Conservation (phyloP, 2,113 vertebrate genomes). For the Pachycephala philippinensis region DNA sequence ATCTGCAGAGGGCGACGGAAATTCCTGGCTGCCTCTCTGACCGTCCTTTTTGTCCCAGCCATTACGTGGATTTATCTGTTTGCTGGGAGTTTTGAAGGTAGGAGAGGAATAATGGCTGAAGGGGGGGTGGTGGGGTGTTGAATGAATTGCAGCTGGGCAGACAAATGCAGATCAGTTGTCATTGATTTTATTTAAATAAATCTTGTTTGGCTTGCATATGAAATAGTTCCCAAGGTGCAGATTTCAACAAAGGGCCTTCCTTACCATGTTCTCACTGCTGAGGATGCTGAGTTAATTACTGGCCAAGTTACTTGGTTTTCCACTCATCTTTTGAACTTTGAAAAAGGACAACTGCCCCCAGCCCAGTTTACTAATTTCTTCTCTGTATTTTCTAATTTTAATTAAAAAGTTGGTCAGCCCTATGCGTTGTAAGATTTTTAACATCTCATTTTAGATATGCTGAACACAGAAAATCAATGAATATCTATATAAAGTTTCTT, state of each 20-base stretch:
- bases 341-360: neutral
- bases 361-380: neutral
- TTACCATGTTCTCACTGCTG: neutral
- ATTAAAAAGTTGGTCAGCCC: neutral
- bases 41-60: conserved; percentile 91
- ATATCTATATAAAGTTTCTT: neutral
- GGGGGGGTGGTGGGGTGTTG: neutral
- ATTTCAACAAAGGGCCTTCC: neutral
- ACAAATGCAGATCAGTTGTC: neutral
- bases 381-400: neutral
- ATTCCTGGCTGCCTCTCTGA: conserved; percentile 92
- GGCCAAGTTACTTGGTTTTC: neutral
- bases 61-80: conserved; percentile 97
- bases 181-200: neutral
- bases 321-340: neutral
- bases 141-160: neutral
- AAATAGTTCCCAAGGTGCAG: neutral
- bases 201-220: neutral
- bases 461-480: neutral
- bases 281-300: neutral
- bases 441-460: neutral
- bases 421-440: neutral
- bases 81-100: conserved; percentile 92
- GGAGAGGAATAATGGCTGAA: neutral
- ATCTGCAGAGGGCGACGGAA: conserved; percentile 98